Evolutionary conservation across 2,113 vertebrate species (phyloP), one percentile per base, ranked within the genome.

Genomic region (Apodemus speciosus): DNA sequence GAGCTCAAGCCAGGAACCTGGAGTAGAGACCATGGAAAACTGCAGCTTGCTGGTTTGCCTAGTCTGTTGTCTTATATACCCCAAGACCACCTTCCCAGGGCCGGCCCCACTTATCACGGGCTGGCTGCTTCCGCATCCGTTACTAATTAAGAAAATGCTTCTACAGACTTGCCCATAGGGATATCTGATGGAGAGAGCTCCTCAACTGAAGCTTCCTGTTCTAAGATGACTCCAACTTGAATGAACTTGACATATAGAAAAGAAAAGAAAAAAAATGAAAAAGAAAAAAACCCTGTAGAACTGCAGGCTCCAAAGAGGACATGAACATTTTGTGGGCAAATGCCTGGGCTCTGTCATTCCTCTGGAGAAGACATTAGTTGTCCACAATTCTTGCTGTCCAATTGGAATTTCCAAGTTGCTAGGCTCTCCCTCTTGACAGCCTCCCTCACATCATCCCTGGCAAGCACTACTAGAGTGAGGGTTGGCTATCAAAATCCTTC

Each of bases 341-440:
- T 79, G 6, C 30, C 40, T 75, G 62, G 69, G 30, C 68, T 83
- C 49, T 35, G 56, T 49, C 68, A 60, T 77, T 69, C 49, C 38
- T 64, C 88, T 86, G 32, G 68, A 79, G n/a, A 91, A 88, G 49
- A 60, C 27, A 51, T 58, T 16, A 71, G 6, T 6, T 40, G 0
- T 23, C 84, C n/a, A 64, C 6, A 9, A 79, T 84, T 40, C 21
- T 69, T 87, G 43, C 51, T 60, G 92, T 95, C 66, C 75, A 84
- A 43, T n/a, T 83, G 75, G 46, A 79, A 93, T 91, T 83, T 84
- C 43, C 49, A 84, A 35, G 32, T 43, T 84, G 16, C 75, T 73
- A 16, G 35, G 69, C 27, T 62, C 56, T 73, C 56, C 56, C 80
- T 89, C 83, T 35, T 46, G 91, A 83, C 6, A 62, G 25, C 38